phyloP scores from a whole-genome alignment of 2,797 vertebrate genomes.

The Orientallactaga sibirica region DNA sequence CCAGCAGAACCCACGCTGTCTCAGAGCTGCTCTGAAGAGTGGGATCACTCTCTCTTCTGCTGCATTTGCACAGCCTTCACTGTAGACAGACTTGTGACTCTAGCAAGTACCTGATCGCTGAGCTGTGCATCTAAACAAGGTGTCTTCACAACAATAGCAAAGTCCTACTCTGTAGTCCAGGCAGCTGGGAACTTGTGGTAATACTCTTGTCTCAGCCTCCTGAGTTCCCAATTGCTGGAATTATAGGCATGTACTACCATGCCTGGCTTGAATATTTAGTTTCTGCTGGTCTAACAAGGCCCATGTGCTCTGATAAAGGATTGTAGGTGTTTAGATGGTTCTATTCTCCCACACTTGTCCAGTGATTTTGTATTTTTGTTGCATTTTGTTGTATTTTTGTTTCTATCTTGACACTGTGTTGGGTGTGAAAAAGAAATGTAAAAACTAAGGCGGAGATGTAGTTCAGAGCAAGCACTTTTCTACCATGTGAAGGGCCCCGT shows the following conservation, averaged over 20 bases:
- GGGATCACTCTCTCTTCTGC: not conserved
- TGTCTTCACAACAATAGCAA: slow-evolving; percentile 16
- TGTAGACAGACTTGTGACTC: slow-evolving; percentile 19
- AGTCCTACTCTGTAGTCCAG: not conserved
- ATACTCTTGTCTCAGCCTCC: not conserved
- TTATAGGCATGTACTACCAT: no score
- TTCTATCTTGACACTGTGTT: slow-evolving; percentile 8
- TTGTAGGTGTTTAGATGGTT: slow-evolving; percentile 11
- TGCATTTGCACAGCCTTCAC: slow-evolving; percentile 20
- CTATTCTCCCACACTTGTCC: not conserved
- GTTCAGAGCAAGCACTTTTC: not conserved
- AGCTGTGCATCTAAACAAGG: not conserved
- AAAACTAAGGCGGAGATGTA: not conserved
- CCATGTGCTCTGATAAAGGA: slow-evolving; percentile 13
- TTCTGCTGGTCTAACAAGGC: not conserved
- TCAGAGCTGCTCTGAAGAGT: slow-evolving; percentile 17
- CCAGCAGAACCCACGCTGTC: not conserved
- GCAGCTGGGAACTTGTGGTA: not conserved
- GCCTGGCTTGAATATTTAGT: slow-evolving; percentile 23
- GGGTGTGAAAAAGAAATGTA: slow-evolving; percentile 10
- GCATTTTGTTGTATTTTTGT: not conserved
- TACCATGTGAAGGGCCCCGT: not conserved
- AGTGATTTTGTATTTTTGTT: slow-evolving; percentile 44
- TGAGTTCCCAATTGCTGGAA: not conserved
- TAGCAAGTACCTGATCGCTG: slow-evolving; percentile 10